Evolutionary conservation across 2,797 vertebrate genomes (phyloP).

Genomic region (Eremophila alpestris): DNA sequence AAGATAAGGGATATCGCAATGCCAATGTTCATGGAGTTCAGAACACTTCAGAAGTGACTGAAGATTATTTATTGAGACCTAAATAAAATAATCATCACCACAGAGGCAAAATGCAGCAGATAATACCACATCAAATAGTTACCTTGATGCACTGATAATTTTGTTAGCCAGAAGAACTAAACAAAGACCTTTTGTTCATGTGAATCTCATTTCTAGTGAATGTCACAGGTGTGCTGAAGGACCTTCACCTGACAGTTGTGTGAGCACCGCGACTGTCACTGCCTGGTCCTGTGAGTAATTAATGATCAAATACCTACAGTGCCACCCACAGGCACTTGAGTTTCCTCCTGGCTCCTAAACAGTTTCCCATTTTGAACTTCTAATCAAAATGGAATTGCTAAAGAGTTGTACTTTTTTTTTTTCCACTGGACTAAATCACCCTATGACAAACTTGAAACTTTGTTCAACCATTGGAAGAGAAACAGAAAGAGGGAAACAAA

Average conservation of each 20-base stretch:
- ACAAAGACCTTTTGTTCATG: not conserved
- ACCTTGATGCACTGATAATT: not conserved
- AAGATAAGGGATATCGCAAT: not conserved
- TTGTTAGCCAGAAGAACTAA: not conserved
- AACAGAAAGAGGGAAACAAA: not conserved
- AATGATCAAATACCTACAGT: slow-evolving; percentile 25
- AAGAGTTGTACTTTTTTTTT: not conserved
- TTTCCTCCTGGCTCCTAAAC: not conserved
- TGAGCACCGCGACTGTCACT: not conserved
- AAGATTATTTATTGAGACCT: not conserved
- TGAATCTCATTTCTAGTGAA: not conserved
- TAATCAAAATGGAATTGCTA: not conserved
- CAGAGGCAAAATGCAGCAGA: not conserved
- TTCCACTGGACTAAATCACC: not conserved
- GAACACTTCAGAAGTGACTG: not conserved
- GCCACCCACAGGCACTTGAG: slow-evolving; percentile 10
- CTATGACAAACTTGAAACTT: not conserved
- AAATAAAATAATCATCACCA: not conserved
- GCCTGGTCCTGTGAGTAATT: not conserved
- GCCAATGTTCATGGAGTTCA: not conserved
- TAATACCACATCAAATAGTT: not conserved
- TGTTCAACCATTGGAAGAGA: not conserved
- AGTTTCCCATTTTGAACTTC: not conserved
- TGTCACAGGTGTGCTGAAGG: not conserved
- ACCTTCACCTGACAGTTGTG: not conserved